Conservation (phyloP, 2,888 invertebrate genomes). For the Tricholauxania praeusta region DNA sequence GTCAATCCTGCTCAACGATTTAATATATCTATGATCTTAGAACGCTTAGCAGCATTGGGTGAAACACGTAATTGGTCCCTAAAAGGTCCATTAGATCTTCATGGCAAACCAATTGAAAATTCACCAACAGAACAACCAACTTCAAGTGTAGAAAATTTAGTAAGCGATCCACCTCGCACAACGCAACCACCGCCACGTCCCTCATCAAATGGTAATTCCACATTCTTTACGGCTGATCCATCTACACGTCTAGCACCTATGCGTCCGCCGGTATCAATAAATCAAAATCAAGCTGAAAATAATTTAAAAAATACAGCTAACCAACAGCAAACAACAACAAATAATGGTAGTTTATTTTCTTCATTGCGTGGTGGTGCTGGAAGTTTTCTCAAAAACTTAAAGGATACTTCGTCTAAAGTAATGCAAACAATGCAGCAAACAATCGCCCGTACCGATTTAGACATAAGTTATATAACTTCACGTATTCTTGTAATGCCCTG, state of each 20-base stretch:
- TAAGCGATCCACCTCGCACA: conserved; percentile 32
- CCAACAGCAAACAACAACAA: conserved; percentile 41
- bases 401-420: conserved; percentile 95
- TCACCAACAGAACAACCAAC: conserved; percentile 52
- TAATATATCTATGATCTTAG: conserved; percentile 82
- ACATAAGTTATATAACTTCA: conserved; percentile 93
- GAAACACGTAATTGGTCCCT: conserved; percentile 87
- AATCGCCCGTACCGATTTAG: conserved; percentile 88
- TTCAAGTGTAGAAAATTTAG: conserved; percentile 36
- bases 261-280: conserved; percentile 41
- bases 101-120: conserved; percentile 62
- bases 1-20: conserved; percentile 87
- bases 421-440: conserved; percentile 97
- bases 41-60: conserved; percentile 88
- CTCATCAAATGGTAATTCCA: conserved; percentile 49
- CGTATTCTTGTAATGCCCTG: conserved; percentile 94
- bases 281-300: conserved; percentile 36
- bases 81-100: conserved; percentile 76
- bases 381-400: conserved; percentile 91
- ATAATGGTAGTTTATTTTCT: conserved; percentile 78
- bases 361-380: conserved; percentile 94
- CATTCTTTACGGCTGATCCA: conserved; percentile 56
- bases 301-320: conserved; percentile 38
- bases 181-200: conserved; percentile 36
- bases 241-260: conserved; percentile 40